Evolutionary conservation across 2,797 vertebrate species (phyloP), one percentile per base, ranked within the genome.

Genomic region (Macropodus opercularis): DNA sequence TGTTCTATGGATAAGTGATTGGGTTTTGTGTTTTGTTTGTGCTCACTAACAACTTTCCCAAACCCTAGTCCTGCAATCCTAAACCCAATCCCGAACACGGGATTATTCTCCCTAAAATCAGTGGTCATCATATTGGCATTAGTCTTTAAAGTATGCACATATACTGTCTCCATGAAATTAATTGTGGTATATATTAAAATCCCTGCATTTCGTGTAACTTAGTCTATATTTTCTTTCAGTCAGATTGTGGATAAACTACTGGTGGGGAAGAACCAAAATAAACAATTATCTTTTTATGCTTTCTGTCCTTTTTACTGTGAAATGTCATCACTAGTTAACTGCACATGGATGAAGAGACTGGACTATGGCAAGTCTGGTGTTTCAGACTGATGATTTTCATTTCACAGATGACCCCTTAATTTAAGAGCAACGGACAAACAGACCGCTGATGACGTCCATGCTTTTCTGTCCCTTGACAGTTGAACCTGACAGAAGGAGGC

Each of bases 201-300:
- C 75, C 84, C 87, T 79, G 72, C 84, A 85, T 90, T 91, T 90
- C 38, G 84, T 91, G 87, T 90, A 90, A 77, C 65, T 86, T 86
- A 85, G 85, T 89, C 86, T 85, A 84, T 81, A 81, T 85, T 87
- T 89, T 83, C 64, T 87, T 90, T 90, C 81, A 84, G 82, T 90
- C 86, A 84, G 87, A 86, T 87, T 88, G 87, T 90, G 85, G 87
- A 85, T 85, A 86, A 89, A 89, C 85, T 88, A 87, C 87, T 90
- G 88, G 87, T 87, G 87, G 87, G 84, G 77, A 90, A 85, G 61
- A 90, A 89, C 86, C 85, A 88, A 91, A 91, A 90, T 90, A 90
- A 90, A 91, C 80, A 57, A 83, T 80, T 88, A 88, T 87, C 84
- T 90, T 91, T 91, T 91, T 90, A 87, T 14, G 29, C 26, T 60